Base-by-base conservation (phyloP, 1,140 invertebrate genomes). In the Conus betulinus region DNA sequence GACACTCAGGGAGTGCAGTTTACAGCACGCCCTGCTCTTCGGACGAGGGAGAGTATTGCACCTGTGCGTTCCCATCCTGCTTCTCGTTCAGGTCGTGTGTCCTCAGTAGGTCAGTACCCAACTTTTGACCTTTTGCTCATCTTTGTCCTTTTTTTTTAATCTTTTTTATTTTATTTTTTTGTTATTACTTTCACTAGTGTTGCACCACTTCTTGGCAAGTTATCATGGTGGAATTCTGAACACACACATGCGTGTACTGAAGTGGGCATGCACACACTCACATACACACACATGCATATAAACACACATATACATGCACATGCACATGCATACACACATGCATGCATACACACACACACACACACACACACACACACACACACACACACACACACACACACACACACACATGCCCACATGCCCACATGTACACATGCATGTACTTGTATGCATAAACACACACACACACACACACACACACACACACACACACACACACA, bases 1-100 rank as follows among this genome's bases (percentile, higher is more conserved):
- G 92, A 92, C n/a, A 91, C 91, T 0, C 90, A 91, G 71, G 93
- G 93, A 17, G 91, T 92, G 13, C 91, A 92, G 87, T 93, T 94
- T 67, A 92, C 92, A 53, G 91, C 90, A n/a, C 89, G 93, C 17
- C 91, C 93, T 15, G 87, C 89, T 1, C 90, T 92, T 0, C 87
- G 91, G 52, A 91, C 91, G 27, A 79, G 91, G 25, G 91, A 92
- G 81, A 89, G 84, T n/a, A 87, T 88, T 15, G 52, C 76, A 6
- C 88, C 87, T 52, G 81, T 67, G 25, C 71, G 67, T 52, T 63
- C 82, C 63, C 53, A 8, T 52, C 39, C 84, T 17, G 13, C 78
- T 13, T 89, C 88, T 8, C 27, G 83, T 11, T n/a, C 57, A 52
- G 84, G 88, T 23, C 17, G 81, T 4, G 81, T 79, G 5, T 83